Evolutionary conservation across 2,888 invertebrate genomes (phyloP).

Genomic region (Danaus chrysippus): DNA sequence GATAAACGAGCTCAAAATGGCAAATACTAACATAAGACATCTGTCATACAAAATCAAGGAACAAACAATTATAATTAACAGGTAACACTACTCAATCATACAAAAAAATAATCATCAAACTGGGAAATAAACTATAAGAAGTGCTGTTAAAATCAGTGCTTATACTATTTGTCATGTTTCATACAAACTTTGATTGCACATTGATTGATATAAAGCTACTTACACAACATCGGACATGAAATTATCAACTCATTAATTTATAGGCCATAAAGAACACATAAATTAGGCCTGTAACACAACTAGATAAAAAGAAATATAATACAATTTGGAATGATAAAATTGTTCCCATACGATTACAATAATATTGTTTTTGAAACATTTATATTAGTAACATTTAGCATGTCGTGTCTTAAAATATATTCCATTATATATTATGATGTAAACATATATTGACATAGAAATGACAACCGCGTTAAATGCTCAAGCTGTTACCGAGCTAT

Average conservation of each 20-base stretch:
- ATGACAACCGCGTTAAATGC: neutral
- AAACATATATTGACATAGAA: neutral
- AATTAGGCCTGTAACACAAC: constrained; percentile 20
- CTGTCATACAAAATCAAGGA: constrained; percentile 37
- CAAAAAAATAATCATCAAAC: constrained; percentile 59
- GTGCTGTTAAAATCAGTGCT: constrained; percentile 64
- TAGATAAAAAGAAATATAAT: neutral
- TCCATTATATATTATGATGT: neutral
- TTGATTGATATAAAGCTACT: neutral
- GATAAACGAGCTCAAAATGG: neutral
- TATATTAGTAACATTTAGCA: neutral
- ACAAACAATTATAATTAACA: constrained; percentile 56
- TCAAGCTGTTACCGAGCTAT: neutral
- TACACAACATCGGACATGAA: constrained; percentile 9
- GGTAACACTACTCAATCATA: constrained; percentile 68
- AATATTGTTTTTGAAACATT: constrained; percentile 16
- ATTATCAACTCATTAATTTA: constrained; percentile 13
- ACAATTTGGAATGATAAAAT: constrained; percentile 39
- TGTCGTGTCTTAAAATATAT: no score
- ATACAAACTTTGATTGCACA: constrained; percentile 41
- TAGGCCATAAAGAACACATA: constrained; percentile 11
- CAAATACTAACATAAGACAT: constrained; percentile 13
- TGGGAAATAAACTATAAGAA: constrained; percentile 49
- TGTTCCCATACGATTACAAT: constrained; percentile 34
- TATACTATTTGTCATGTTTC: constrained; percentile 14